Evolutionary conservation across 2,113 vertebrate genomes (phyloP).

Genomic region (Leucosticte australis): DNA sequence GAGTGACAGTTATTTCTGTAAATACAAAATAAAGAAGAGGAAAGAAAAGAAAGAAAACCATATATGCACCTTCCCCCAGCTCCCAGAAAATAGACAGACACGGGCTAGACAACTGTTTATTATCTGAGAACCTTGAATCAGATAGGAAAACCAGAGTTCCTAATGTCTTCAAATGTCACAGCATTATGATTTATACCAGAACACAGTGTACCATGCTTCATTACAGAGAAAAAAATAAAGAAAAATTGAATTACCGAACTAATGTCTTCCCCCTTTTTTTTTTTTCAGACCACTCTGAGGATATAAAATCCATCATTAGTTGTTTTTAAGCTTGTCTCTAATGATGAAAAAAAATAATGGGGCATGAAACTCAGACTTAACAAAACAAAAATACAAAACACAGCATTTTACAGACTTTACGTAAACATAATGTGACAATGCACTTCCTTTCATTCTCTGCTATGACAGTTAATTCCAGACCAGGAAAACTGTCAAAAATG

Average conservation of each 20-base stretch:
- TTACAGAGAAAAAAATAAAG: slow-evolving; percentile 43
- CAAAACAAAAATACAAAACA: slow-evolving; percentile 74
- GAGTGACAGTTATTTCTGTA: slow-evolving; percentile 73
- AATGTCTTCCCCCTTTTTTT: slow-evolving; percentile 34
- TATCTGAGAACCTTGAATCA: slow-evolving; percentile 49
- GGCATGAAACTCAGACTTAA: slow-evolving; percentile 70
- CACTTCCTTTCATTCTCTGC: slow-evolving; percentile 90
- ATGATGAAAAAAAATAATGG: slow-evolving; percentile 83
- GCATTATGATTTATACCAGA: slow-evolving; percentile 67
- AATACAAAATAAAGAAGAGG: background rate
- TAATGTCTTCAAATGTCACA: slow-evolving; percentile 69
- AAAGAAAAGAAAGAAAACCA: background rate
- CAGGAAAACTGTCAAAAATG: slow-evolving; percentile 98
- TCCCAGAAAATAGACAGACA: slow-evolving; percentile 16
- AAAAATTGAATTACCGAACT: slow-evolving; percentile 66
- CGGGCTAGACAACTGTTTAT: slow-evolving; percentile 60
- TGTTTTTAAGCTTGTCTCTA: slow-evolving; percentile 78
- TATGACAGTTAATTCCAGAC: slow-evolving; percentile 97
- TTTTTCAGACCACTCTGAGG: slow-evolving; percentile 27
- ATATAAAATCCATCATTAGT: slow-evolving; percentile 77
- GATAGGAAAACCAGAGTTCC: slow-evolving; percentile 53
- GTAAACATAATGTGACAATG: slow-evolving; percentile 91
- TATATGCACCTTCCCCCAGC: background rate
- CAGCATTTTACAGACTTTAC: slow-evolving; percentile 76
- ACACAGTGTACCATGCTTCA: slow-evolving; percentile 63